A percentile compares a stretch with the other conserved stretches of the same genome.
Evolutionary conservation across 2,888 invertebrate species (phyloP).

Genomic region (Cyrtodaria siliqua): DNA sequence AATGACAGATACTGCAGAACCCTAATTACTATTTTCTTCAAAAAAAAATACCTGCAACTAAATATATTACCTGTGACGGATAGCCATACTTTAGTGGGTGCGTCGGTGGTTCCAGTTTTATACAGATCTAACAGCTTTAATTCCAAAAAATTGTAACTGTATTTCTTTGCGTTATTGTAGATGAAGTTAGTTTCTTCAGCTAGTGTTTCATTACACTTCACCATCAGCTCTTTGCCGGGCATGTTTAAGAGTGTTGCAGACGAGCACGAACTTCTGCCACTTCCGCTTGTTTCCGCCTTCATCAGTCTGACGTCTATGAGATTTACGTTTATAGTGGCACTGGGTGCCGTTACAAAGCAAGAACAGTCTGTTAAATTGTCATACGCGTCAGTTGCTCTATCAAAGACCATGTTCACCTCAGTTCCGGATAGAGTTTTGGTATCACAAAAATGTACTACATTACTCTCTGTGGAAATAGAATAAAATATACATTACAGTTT

Average conservation of each 20-base stretch:
- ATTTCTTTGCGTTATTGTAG: background rate
- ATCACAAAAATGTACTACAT: constrained; percentile 9
- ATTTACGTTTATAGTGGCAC: background rate
- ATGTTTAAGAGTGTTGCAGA: constrained; percentile 16
- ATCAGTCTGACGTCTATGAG: constrained; percentile 33
- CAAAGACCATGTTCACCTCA: constrained; percentile 1
- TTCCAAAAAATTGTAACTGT: background rate
- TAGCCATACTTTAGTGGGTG: constrained; percentile 39
- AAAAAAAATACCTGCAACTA: too few relatives aligned
- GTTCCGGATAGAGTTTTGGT: background rate
- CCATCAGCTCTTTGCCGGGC: background rate
- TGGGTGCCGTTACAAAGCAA: constrained; percentile 7
- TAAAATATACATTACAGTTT: background rate
- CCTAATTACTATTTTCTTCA: too few relatives aligned
- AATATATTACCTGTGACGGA: constrained; percentile 33
- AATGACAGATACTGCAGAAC: too few relatives aligned
- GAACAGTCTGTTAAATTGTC: constrained; percentile 10
- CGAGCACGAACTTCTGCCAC: constrained; percentile 33
- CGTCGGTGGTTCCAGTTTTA: constrained; percentile 14
- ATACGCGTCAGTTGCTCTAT: background rate
- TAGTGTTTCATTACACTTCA: constrained; percentile 4
- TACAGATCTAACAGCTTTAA: constrained; percentile 25
- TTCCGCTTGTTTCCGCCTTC: constrained; percentile 14
- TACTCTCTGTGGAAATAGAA: background rate
- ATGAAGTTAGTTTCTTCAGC: constrained; percentile 37